Base-by-base conservation (phyloP, 2,797 vertebrate genomes). In the Emys orbicularis region DNA sequence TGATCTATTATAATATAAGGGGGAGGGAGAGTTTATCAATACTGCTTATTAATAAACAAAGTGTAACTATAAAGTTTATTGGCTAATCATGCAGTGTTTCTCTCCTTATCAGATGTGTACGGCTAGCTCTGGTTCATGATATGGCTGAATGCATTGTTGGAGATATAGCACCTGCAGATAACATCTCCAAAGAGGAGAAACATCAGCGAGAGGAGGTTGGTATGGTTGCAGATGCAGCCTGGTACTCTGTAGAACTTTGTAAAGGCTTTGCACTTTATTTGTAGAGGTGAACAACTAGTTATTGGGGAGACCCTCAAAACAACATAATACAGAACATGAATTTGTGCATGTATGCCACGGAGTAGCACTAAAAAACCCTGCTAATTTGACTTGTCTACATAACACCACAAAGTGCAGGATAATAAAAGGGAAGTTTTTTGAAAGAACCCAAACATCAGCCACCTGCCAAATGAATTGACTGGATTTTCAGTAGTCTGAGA, bases 81-180 rank as follows among this genome's bases (percentile, higher is more conserved):
- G 83, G n/a, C 16, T 95, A 68, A 96, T 95, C 86, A 31, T 81
- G 95, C 16, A 84, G 29, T 80, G 12, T 90, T 94, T 96, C 95
- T 92, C 34, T 92, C 94, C 87, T 90, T 95, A 53, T 89, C 94
- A 99, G 99, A 96, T 99, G 99, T 95, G 98, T 99, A 92, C 99
- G 99, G 90, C 96, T 99, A 96, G 99, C 99, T 94, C 98, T 99
- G 94, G 99, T 99, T 95, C 99, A 99, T 4, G 99, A 99, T 97
- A 99, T 99, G 99, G 99, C 99, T 93, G 99, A 99, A 95, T 99
- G 99, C 97, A 99, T 99, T 95, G 99, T 99, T 95, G 99, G 99
- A 97, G 99, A 99, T 95, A 99, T 99, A 84, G 98, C 99, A 83
- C 99, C 99, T 27, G 98, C 98, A 83, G 99, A 99, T 98, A 99